Conservation (phyloP, 2,113 vertebrate genomes). For the Panthera tigris region DNA sequence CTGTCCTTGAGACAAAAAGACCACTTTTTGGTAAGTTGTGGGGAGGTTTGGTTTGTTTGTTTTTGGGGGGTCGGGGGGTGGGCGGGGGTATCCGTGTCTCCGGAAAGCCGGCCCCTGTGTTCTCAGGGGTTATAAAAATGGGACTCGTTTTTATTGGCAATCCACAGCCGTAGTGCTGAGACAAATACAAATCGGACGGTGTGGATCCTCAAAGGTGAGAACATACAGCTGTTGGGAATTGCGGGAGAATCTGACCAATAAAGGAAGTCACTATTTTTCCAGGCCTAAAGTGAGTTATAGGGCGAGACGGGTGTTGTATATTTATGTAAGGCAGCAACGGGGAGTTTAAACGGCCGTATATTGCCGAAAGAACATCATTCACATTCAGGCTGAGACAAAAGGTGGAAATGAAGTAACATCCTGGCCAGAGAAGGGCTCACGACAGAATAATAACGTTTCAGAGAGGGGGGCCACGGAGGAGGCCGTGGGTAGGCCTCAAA, state of each 20-base stretch:
- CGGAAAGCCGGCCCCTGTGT: slow-evolving; percentile 80
- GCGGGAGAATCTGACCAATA: slow-evolving; percentile 95
- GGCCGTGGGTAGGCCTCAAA: slow-evolving; percentile 84
- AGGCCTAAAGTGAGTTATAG: slow-evolving; percentile 92
- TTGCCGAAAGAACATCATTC: slow-evolving; percentile 99
- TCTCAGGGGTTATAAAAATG: slow-evolving; percentile 91
- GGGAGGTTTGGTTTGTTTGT: slow-evolving; percentile 11
- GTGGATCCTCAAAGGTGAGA: slow-evolving; percentile 90
- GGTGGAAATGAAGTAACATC: slow-evolving; percentile 99
- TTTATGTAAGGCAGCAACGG: slow-evolving; percentile 96
- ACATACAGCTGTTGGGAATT: slow-evolving; percentile 93
- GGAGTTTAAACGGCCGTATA: slow-evolving; percentile 95
- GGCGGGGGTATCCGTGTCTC: slow-evolving; percentile 34
- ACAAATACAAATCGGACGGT: slow-evolving; percentile 92
- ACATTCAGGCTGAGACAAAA: slow-evolving; percentile 97
- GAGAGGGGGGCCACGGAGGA: slow-evolving; percentile 85
- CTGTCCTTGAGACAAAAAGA: slow-evolving; percentile 75
- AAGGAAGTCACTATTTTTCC: slow-evolving; percentile 99
- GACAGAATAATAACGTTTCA: slow-evolving; percentile 97
- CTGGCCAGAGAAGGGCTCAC: slow-evolving; percentile 93
- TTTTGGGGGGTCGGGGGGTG: not conserved
- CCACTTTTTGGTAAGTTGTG: slow-evolving; percentile 72
- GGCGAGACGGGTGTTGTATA: slow-evolving; percentile 94
- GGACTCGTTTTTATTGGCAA: slow-evolving; percentile 91
- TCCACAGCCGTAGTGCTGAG: slow-evolving; percentile 89